A percentile compares a stretch with the other conserved stretches of the same genome.
Conservation (phyloP, 2,888 invertebrate species). For the Cenopis cana region DNA sequence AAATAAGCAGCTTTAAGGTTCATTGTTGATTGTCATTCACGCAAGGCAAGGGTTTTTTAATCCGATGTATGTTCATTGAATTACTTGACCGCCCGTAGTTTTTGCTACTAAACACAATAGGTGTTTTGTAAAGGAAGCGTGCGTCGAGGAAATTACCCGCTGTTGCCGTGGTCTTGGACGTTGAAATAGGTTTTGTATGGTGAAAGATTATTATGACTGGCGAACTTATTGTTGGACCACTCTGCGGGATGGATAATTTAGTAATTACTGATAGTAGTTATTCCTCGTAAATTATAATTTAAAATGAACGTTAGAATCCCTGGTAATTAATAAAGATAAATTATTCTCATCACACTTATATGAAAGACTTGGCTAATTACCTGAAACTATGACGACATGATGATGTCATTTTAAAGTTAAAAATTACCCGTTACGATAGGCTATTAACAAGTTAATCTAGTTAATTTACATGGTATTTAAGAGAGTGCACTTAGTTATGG, state of each 20-base stretch:
- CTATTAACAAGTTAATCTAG: constrained; percentile 3
- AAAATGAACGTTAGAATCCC: not conserved
- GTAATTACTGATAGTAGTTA: not conserved
- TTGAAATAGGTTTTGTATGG: constrained; percentile 53
- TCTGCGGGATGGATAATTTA: not conserved
- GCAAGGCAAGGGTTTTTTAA: constrained; percentile 54
- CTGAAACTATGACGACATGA: not conserved
- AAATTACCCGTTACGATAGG: not conserved
- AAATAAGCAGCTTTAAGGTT: constrained; percentile 35
- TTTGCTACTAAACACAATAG: constrained; percentile 79
- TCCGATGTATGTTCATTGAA: constrained; percentile 68
- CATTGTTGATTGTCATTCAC: constrained; percentile 42
- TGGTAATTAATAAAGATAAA: too few species aligned
- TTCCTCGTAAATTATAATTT: not conserved
- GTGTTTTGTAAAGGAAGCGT: constrained; percentile 64
- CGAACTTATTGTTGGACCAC: not conserved
- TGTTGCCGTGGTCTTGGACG: constrained; percentile 52
- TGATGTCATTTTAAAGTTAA: not conserved
- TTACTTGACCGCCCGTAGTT: constrained; percentile 79
- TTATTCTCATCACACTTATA: too few species aligned
- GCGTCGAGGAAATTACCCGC: constrained; percentile 64
- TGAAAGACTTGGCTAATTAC: too few species aligned
- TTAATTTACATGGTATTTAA: constrained; percentile 17
- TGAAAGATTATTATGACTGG: constrained; percentile 43
- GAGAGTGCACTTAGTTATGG: not conserved